Percentiles rank a stretch among this genome's conserved stretches.
phyloP scores from a whole-genome alignment of 2,113 vertebrate genomes.

The Semicossyphus pulcher region DNA sequence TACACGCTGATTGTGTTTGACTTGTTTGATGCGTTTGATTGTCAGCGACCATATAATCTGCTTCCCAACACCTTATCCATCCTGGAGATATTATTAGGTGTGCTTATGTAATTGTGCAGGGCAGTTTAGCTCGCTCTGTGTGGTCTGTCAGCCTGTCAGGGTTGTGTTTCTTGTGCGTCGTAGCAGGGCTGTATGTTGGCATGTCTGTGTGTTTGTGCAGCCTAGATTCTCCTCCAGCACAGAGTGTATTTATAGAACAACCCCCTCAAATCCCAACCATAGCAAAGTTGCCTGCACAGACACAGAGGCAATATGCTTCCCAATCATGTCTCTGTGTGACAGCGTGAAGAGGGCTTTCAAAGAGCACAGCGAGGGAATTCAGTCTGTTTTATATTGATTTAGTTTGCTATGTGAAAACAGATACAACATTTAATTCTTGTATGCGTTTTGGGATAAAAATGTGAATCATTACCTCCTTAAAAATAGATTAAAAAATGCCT shows the following conservation, averaged over 20 bases:
- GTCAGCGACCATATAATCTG: slow-evolving; percentile 46
- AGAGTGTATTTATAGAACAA: slow-evolving; percentile 76
- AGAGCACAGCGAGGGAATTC: background rate
- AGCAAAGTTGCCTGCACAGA: slow-evolving; percentile 66
- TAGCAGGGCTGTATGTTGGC: slow-evolving; percentile 59
- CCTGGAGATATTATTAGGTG: background rate
- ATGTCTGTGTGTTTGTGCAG: slow-evolving; percentile 65
- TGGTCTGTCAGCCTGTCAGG: slow-evolving; percentile 21
- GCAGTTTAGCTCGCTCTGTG: slow-evolving; percentile 32
- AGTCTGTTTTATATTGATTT: background rate
- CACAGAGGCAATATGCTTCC: slow-evolving; percentile 58
- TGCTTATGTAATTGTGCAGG: background rate
- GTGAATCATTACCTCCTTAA: background rate
- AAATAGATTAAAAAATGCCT: too few species aligned
- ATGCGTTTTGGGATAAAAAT: background rate
- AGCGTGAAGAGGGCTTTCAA: slow-evolving; percentile 39
- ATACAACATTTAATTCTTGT: background rate
- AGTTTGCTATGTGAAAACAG: background rate
- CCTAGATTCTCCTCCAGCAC: slow-evolving; percentile 75
- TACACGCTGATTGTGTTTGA: slow-evolving; percentile 61
- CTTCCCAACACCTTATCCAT: slow-evolving; percentile 5
- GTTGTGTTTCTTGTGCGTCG: slow-evolving; percentile 24
- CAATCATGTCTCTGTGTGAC: slow-evolving; percentile 56
- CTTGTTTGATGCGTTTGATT: slow-evolving; percentile 52
- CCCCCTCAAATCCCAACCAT: slow-evolving; percentile 73